Base-by-base conservation (phyloP, 2,888 invertebrate genomes). In the Amblyjoppa fuscipennis region DNA sequence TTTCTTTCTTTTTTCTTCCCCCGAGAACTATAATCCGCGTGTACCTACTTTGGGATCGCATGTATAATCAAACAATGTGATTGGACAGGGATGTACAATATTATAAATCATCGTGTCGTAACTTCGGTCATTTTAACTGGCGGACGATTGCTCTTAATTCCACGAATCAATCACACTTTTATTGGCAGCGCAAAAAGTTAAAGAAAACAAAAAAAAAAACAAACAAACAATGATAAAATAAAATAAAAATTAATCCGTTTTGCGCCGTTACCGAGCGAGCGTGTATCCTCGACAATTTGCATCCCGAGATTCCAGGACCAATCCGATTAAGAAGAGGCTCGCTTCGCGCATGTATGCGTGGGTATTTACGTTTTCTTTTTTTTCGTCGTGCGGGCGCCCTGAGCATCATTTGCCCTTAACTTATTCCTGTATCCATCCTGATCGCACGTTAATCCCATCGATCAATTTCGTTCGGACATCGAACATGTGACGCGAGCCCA, bases 391-490 rank as follows among this genome's bases (percentile, higher is more conserved):
- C 51, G 61, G 75, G 82, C 79, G 71, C 77, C 83, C 80, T 61
- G 61, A 53, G 76, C 85, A 77, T 80, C 59, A 85, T 83, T 85
- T 68, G 73, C 76, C 80, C 73, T 73, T 38, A 68, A 45, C 83
- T 74, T 79, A 64, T 80, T 80, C 71, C 80, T 76, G 76, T 77
- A 80, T 77, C 76, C 83, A 77, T 83, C 76, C 80, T 80, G 80
- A 83, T 77, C 85, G 49, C 76, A 83, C 83, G 76, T 83, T 83
- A 80, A 83, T 83, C 71, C 85, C 85, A 85, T 85, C 85, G 85
- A 85, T 85, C 85, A 85, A 80, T 83, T 83, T 75, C 76, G 71
- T 34, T 59, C 41, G 31, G 85, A 77, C 85, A 69, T 61, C 13
- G 49, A 49, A 70, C 85, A 76, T 41, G 85, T 69, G 76, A 85